A percentile compares a stretch with the other conserved stretches of the same genome.
These are phyloP conservation scores for Oscheius sp. DNA, from an alignment of 2,888 invertebrate genomes.

Conservation along the genomic window DNA sequence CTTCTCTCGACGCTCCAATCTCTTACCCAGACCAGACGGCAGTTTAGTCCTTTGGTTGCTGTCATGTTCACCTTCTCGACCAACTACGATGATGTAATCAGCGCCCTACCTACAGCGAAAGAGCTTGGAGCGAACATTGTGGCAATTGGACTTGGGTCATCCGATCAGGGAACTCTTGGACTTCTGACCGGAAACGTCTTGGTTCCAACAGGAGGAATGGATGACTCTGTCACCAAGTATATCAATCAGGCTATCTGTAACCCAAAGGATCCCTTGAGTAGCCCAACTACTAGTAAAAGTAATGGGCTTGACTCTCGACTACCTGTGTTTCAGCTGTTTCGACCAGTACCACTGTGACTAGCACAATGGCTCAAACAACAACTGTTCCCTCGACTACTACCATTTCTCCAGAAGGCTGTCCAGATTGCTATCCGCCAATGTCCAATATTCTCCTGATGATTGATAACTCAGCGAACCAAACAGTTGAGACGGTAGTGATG, in stretches of 20 bases:
- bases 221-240: neutral
- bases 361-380: neutral
- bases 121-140: slow-evolving; percentile 2
- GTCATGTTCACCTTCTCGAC: slow-evolving; percentile 32
- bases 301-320: neutral
- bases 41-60: neutral
- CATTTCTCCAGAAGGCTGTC: slow-evolving; percentile 15
- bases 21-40: neutral
- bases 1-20: neutral
- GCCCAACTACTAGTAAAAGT: neutral
- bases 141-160: slow-evolving; percentile 22
- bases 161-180: slow-evolving; percentile 1
- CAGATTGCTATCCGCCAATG: slow-evolving; percentile 29
- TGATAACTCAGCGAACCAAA: slow-evolving; percentile 24
- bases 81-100: neutral
- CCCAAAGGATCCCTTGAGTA: neutral
- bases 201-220: neutral
- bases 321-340: neutral
- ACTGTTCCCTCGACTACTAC: neutral
- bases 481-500: slow-evolving; percentile 3
- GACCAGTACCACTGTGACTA: neutral
- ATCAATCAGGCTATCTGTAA: slow-evolving; percentile 25
- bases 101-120: slow-evolving; percentile 2
- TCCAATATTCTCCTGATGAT: slow-evolving; percentile 31
- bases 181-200: slow-evolving; percentile 31